These are phyloP conservation scores for Heptranchias perlo DNA, from an alignment of 2,113 vertebrate genomes.

Conservation along the genomic window DNA sequence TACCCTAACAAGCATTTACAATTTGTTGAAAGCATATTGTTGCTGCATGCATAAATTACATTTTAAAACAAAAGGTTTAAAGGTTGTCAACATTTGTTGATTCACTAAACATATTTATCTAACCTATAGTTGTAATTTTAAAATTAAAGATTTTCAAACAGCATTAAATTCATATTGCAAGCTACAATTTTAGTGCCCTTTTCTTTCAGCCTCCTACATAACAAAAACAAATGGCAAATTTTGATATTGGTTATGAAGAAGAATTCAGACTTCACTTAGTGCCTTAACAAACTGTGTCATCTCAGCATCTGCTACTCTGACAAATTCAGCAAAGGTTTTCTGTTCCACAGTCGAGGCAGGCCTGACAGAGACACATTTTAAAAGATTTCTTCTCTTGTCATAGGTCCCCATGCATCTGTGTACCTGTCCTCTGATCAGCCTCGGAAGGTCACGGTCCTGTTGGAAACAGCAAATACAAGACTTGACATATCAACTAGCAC, in stretches of 20 bases:
- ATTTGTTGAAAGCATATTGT: not conserved
- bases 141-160: not conserved
- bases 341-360: conserved; percentile 71
- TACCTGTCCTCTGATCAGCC: conserved; percentile 81
- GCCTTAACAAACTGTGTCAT: conserved; percentile 67
- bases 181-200: not conserved
- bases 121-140: not conserved
- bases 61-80: conserved; percentile 8
- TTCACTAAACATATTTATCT: conserved; percentile 45
- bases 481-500: not conserved
- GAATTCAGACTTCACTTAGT: conserved; percentile 64
- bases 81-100: not conserved
- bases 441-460: conserved; percentile 82
- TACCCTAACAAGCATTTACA: not conserved
- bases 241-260: not conserved
- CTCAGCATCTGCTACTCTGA: conserved; percentile 68
- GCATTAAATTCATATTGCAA: not conserved
- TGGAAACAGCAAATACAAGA: conserved; percentile 28
- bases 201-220: not conserved
- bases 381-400: conserved; percentile 65
- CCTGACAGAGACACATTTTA: conserved; percentile 81
- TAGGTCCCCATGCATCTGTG: conserved; percentile 88
- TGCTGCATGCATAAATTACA: not conserved
- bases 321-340: conserved; percentile 69
- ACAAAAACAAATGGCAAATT: conserved; percentile 48